These are phyloP conservation scores for Harpagoxenus sublaevis DNA, from an alignment of 2,888 invertebrate genomes.

Conservation along the genomic window DNA sequence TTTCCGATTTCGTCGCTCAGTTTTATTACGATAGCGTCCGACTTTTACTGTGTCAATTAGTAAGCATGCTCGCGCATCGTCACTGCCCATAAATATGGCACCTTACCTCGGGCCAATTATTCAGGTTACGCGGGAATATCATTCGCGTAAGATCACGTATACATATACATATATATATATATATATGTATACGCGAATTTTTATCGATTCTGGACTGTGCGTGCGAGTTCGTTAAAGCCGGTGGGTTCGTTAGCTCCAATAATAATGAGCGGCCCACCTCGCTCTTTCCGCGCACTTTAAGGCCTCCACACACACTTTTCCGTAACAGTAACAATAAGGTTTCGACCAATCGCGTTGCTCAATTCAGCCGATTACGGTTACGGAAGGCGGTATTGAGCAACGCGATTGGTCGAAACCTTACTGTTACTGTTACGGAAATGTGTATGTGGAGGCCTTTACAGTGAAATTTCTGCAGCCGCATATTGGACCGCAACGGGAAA, in stretches of 20 bases:
- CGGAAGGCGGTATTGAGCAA: no score
- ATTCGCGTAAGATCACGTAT: not conserved
- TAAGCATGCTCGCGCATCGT: conserved; percentile 10
- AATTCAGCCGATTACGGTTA: no score
- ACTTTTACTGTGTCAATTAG: conserved; percentile 47
- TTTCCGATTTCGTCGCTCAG: conserved; percentile 34
- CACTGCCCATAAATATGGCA: conserved; percentile 38
- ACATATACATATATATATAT: no score
- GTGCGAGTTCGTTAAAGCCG: conserved; percentile 54
- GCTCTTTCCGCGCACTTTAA: not conserved
- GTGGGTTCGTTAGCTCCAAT: conserved; percentile 59
- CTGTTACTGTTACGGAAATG: no score
- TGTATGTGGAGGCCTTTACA: not conserved
- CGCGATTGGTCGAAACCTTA: no score
- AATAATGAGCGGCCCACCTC: conserved; percentile 41
- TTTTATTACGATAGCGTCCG: conserved; percentile 35
- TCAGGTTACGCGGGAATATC: conserved; percentile 22
- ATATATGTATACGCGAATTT: conserved; percentile 6
- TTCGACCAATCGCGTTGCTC: no score
- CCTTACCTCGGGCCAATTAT: not conserved
- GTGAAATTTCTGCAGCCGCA: conserved; percentile 33
- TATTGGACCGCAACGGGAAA: conserved; percentile 34
- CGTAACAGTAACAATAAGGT: no score
- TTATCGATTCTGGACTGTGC: conserved; percentile 35
- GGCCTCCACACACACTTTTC: no score